phyloP scores from a whole-genome alignment of 2,888 invertebrate genomes.

The Cheilosia vernalis region DNA sequence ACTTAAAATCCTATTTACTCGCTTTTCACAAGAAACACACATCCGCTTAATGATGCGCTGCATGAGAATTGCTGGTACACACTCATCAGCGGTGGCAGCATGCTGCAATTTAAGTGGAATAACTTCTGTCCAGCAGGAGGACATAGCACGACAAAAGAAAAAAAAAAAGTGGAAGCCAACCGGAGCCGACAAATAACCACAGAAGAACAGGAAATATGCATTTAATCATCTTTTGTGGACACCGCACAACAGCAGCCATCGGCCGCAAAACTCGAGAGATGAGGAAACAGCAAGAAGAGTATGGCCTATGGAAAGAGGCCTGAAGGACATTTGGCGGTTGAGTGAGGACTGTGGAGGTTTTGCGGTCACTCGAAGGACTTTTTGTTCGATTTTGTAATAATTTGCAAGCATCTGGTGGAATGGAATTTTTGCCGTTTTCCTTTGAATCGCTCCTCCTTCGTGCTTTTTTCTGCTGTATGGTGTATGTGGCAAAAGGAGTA shows the following conservation, averaged over 20 bases:
- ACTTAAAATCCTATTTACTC: slow-evolving; percentile 41
- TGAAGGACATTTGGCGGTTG: slow-evolving; percentile 73
- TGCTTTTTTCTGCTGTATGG: not conserved
- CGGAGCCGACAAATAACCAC: slow-evolving; percentile 64
- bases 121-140: slow-evolving; percentile 23
- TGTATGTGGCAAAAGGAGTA: no score
- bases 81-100: slow-evolving; percentile 14
- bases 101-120: slow-evolving; percentile 37
- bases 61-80: slow-evolving; percentile 32
- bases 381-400: slow-evolving; percentile 59
- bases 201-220: slow-evolving; percentile 72
- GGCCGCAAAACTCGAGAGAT: slow-evolving; percentile 24
- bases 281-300: slow-evolving; percentile 11
- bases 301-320: slow-evolving; percentile 50
- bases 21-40: slow-evolving; percentile 54
- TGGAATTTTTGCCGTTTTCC: slow-evolving; percentile 70
- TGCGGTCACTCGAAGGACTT: slow-evolving; percentile 63
- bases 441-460: not conserved
- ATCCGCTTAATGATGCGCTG: slow-evolving; percentile 45
- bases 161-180: slow-evolving; percentile 19
- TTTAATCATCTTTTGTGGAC: slow-evolving; percentile 73
- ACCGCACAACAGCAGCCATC: slow-evolving; percentile 55
- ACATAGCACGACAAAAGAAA: not conserved
- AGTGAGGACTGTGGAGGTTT: slow-evolving; percentile 52
- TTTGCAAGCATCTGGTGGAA: slow-evolving; percentile 69